phyloP scores from a whole-genome alignment of 2,888 invertebrate genomes.

The Drosophila koepferae region DNA sequence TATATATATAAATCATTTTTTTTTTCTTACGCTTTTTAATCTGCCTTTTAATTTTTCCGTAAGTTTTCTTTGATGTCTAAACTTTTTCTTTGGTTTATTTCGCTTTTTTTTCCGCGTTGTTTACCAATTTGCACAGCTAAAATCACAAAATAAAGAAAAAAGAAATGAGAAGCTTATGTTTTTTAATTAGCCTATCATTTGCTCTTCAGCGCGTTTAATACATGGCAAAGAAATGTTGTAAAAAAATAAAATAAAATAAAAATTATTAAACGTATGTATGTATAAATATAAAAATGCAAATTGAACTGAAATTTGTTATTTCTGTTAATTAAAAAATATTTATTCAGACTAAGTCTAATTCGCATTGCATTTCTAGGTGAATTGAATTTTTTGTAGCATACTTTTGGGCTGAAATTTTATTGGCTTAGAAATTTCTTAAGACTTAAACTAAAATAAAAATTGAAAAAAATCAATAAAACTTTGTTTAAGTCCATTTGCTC shows the following conservation, averaged over 20 bases:
- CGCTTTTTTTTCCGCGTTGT: conserved; percentile 48
- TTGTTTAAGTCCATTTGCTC: too few species aligned
- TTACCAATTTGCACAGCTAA: conserved; percentile 56
- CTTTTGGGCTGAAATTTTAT: neutral
- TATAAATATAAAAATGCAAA: neutral
- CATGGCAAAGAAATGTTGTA: conserved; percentile 1
- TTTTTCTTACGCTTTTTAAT: conserved; percentile 59
- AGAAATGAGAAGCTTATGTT: conserved; percentile 44
- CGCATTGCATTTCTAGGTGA: too few species aligned
- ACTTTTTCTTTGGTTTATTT: conserved; percentile 56
- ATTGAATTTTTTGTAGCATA: neutral
- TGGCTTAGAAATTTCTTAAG: neutral
- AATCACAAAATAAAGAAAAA: conserved; percentile 23
- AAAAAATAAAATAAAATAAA: neutral
- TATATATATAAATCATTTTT: conserved; percentile 25
- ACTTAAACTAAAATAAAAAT: too few species aligned
- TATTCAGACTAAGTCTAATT: neutral
- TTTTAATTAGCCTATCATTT: conserved; percentile 68
- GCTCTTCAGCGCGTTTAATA: conserved; percentile 36
- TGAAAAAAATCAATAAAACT: too few species aligned
- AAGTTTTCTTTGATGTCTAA: conserved; percentile 75
- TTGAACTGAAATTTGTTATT: neutral
- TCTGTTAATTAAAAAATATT: neutral
- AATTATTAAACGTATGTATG: neutral
- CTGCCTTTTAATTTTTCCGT: conserved; percentile 70